phyloP scores from a whole-genome alignment of 2,113 vertebrate genomes.

The Marcusenius ussheri region DNA sequence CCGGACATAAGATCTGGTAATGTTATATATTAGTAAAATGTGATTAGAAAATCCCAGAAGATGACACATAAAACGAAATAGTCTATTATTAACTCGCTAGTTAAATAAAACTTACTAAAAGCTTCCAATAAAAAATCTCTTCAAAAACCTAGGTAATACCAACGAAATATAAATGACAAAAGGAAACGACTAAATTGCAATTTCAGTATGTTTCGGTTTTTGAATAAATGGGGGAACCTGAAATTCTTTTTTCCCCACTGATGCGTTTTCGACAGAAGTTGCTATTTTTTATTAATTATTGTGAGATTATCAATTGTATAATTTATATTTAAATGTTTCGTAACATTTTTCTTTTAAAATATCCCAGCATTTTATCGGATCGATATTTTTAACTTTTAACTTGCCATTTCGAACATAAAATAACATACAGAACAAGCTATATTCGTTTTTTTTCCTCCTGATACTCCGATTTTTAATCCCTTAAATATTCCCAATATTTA shows the following conservation, averaged over 20 bases:
- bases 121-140: neutral
- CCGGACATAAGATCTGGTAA: neutral
- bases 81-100: neutral
- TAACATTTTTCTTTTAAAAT: neutral
- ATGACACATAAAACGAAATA: neutral
- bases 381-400: neutral
- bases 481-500: constrained; percentile 1
- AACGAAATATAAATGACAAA: neutral
- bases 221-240: neutral
- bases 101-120: neutral
- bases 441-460: neutral
- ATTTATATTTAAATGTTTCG: neutral
- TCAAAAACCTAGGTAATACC: neutral
- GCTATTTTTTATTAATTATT: neutral
- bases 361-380: neutral
- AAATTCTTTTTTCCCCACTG: neutral
- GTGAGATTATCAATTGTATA: neutral
- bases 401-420: neutral
- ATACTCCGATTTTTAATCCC: neutral
- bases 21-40: neutral
- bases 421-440: neutral
- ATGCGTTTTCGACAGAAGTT: neutral
- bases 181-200: neutral
- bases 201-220: neutral
- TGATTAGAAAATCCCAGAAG: neutral